Evolutionary conservation across 2,797 vertebrate species (phyloP), one percentile per base, ranked within the genome.

Genomic region (Spizella passerina): DNA sequence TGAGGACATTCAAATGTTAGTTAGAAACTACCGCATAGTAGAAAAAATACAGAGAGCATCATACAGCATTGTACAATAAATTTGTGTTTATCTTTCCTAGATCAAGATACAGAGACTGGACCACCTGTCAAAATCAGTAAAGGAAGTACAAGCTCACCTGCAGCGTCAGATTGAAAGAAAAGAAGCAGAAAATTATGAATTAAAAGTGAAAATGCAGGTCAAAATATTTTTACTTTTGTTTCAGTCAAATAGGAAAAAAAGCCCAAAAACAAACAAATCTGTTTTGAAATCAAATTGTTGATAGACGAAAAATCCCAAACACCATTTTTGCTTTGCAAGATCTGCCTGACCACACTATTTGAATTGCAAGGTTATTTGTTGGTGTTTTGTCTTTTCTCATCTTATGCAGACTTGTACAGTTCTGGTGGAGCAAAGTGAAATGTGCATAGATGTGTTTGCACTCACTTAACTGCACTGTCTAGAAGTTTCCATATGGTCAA

Each of bases 151-250:
- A 30, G 96, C 97, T 89, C 98, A 98, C 86, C 96, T 99, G n/a
- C 98, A 99, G 75, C 63, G 89, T 39, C 98, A 99, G 87, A 98
- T 99, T 69, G 96, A 96, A 90, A 98, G 96, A 97, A 99, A 98
- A 93, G 98, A 99, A 87, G 97, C 90, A 2, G 98, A 99, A 83
- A 99, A 99, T 91, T 73, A 96, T 82, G 98, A 98, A 44, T 94
- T 99, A 96, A 98, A 97, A 90, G 92, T 96, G 36, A 98, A 99
- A 72, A 97, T 99, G 60, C 98, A 98, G 98, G 99, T 99, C 77
- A 88, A 63, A 77, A 36, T 69, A 61, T 41, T 88, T 92, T 78
- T 71, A 16, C 11, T 65, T 90, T 46, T 36, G 34, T 88, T 96
- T 93, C 15, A 30, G 29, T 88, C 88, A 72, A 39, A 81, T 91